Conservation (phyloP, 2,797 vertebrate genomes). For the Aulostomus chinensis region DNA sequence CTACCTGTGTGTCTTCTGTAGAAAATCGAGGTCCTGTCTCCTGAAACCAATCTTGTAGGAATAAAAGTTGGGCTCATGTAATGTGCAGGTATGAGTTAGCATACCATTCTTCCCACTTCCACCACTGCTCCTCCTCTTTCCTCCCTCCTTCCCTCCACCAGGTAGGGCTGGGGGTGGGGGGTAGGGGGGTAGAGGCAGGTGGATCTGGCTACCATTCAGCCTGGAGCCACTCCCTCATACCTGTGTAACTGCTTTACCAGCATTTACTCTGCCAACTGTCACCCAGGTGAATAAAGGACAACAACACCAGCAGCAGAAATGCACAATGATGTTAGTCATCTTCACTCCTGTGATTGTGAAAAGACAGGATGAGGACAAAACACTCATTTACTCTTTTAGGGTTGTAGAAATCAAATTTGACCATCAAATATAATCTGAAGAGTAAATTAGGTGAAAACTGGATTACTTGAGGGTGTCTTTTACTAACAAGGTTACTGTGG, state of each 20-base stretch:
- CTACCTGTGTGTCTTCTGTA: conserved; percentile 16
- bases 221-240: conserved; percentile 72
- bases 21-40: background rate
- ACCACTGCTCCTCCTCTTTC: conserved; percentile 6
- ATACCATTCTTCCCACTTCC: conserved; percentile 26
- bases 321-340: background rate
- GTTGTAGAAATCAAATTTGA: too few relatives aligned
- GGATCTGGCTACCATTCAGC: conserved; percentile 62
- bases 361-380: too few relatives aligned
- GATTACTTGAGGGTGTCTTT: too few relatives aligned
- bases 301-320: background rate
- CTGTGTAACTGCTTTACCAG: conserved; percentile 39
- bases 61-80: too few relatives aligned
- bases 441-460: too few relatives aligned
- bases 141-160: conserved; percentile 42
- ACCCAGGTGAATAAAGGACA: conserved; percentile 1
- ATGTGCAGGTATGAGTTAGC: background rate
- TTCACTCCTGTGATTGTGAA: background rate
- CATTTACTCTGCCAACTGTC: conserved; percentile 32
- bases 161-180: conserved; percentile 69
- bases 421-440: too few relatives aligned
- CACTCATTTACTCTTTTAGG: too few relatives aligned
- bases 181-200: conserved; percentile 66
- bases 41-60: background rate
- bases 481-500: too few relatives aligned